A percentile compares a stretch with the other conserved stretches of the same genome.
phyloP scores from a whole-genome alignment of 2,888 invertebrate species.

The Euzetes globulus region DNA sequence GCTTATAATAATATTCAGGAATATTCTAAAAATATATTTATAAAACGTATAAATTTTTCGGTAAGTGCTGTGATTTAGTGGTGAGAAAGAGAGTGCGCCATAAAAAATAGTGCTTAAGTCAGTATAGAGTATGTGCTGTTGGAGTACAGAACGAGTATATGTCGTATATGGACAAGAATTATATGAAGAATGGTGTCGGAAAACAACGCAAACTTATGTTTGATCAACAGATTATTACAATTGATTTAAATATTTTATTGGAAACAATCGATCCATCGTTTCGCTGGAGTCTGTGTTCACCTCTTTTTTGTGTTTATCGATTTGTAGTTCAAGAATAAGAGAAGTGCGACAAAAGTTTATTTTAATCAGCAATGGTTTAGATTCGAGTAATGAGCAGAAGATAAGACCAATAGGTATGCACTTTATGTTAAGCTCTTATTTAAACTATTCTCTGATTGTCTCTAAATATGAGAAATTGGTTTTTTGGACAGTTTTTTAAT shows the following conservation, averaged over 20 bases:
- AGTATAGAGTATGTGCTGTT: constrained; percentile 6
- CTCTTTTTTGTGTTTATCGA: background rate
- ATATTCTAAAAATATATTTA: constrained; percentile 22
- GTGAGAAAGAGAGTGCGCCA: background rate
- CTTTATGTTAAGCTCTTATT: background rate
- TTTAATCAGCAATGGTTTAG: background rate
- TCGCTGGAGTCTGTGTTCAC: background rate
- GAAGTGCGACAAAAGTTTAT: background rate
- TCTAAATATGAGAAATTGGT: background rate
- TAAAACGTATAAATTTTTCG: constrained; percentile 12
- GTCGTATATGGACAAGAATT: constrained; percentile 29
- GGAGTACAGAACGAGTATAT: background rate
- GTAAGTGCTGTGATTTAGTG: background rate
- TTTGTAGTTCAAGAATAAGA: background rate
- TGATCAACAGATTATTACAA: background rate
- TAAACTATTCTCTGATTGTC: background rate
- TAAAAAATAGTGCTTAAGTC: background rate
- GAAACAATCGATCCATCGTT: background rate
- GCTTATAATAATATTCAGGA: background rate
- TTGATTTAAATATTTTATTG: background rate
- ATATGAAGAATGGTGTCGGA: constrained; percentile 23
- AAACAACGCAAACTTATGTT: constrained; percentile 23
- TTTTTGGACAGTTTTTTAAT: background rate
- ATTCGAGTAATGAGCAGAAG: background rate
- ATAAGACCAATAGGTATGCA: background rate